Evolutionary conservation across 2,113 vertebrate genomes (phyloP).

Genomic region (Pangasianodon hypophthalmus): DNA sequence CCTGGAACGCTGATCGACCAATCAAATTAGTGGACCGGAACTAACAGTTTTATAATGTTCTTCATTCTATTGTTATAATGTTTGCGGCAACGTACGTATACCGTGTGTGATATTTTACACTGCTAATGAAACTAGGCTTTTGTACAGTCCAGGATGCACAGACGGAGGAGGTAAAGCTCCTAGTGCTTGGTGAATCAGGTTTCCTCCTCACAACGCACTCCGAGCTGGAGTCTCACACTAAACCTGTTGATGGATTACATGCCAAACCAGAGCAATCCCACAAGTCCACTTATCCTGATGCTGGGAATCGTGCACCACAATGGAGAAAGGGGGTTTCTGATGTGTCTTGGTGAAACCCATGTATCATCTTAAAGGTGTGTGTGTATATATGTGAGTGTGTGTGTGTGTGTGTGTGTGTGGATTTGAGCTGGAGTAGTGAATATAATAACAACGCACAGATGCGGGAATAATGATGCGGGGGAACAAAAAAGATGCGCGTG

Average conservation of each 20-base stretch:
- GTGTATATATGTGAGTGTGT: not conserved
- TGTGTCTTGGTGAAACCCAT: not conserved
- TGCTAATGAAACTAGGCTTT: no score
- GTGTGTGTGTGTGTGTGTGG: not conserved
- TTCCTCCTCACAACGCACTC: not conserved
- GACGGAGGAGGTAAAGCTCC: not conserved
- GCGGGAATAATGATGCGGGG: not conserved
- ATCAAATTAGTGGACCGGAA: not conserved
- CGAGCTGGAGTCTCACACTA: conserved; percentile 23
- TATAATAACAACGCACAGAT: not conserved
- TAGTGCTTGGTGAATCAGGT: not conserved
- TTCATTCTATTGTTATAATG: not conserved
- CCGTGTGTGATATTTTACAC: not conserved
- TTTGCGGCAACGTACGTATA: not conserved
- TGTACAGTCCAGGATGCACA: not conserved
- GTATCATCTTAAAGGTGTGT: not conserved
- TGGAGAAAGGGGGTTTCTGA: not conserved
- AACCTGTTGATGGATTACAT: conserved; percentile 57
- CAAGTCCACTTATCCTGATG: conserved; percentile 42
- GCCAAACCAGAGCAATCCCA: conserved; percentile 30
- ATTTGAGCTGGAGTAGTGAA: not conserved
- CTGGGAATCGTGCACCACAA: conserved; percentile 19
- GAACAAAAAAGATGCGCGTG: not conserved
- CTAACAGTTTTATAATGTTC: not conserved
- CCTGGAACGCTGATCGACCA: not conserved